Evolutionary conservation across 2,888 invertebrate genomes (phyloP).

Genomic region (Criorhina ranunculi): DNA sequence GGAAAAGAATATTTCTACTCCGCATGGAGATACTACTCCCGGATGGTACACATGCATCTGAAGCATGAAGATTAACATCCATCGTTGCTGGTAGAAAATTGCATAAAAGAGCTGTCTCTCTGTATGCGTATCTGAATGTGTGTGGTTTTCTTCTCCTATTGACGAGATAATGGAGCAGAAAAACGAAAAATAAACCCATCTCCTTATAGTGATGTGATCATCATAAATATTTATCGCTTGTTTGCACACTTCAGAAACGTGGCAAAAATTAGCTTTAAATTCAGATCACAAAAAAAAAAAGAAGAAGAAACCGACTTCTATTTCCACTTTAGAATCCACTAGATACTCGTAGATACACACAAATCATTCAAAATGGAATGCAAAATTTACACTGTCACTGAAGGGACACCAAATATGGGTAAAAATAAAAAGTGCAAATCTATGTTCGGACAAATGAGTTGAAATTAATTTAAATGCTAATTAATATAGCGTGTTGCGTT

Average conservation of each 20-base stretch:
- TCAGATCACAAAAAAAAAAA: slow-evolving; percentile 26
- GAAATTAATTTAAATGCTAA: slow-evolving; percentile 77
- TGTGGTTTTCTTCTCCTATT: slow-evolving; percentile 53
- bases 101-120: slow-evolving; percentile 55
- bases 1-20: slow-evolving; percentile 36
- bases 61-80: slow-evolving; percentile 75
- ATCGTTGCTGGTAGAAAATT: slow-evolving; percentile 60
- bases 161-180: slow-evolving; percentile 63
- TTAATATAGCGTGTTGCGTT: slow-evolving; percentile 69
- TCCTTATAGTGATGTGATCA: slow-evolving; percentile 62
- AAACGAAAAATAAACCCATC: slow-evolving; percentile 42
- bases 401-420: slow-evolving; percentile 50
- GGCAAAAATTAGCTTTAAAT: slow-evolving; percentile 69
- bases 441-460: slow-evolving; percentile 75
- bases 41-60: slow-evolving; percentile 64
- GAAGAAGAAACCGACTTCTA: slow-evolving; percentile 19
- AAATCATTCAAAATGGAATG: slow-evolving; percentile 22
- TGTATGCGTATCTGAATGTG: not conserved
- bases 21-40: slow-evolving; percentile 35
- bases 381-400: slow-evolving; percentile 29
- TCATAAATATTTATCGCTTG: slow-evolving; percentile 76
- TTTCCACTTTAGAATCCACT: not conserved
- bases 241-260: slow-evolving; percentile 74
- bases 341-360: not conserved
- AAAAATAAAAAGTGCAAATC: slow-evolving; percentile 70